A percentile compares a stretch with the other conserved stretches of the same genome.
These are phyloP conservation scores for Rhinogobio ventralis DNA, from an alignment of 2,797 vertebrate genomes.

Conservation along the genomic window DNA sequence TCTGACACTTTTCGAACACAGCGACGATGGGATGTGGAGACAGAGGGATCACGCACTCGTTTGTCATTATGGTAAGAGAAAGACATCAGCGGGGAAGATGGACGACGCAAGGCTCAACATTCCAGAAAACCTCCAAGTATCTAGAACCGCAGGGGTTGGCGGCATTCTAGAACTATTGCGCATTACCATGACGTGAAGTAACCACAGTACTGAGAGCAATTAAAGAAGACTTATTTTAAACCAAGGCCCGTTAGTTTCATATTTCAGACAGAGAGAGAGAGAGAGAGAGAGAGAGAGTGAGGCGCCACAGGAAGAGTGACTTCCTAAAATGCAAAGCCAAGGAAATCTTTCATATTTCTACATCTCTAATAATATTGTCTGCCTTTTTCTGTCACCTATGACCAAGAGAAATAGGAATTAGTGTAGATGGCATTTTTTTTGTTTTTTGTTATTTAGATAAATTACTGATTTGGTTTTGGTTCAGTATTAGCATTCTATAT, in stretches of 20 bases:
- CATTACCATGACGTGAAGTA: slow-evolving; percentile 8
- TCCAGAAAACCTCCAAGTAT: slow-evolving; percentile 49
- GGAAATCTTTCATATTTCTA: not conserved
- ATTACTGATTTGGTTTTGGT: not conserved
- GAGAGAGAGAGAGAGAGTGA: slow-evolving; percentile 25
- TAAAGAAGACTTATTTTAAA: slow-evolving; percentile 62
- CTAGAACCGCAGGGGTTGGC: slow-evolving; percentile 15
- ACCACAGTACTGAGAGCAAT: slow-evolving; percentile 50
- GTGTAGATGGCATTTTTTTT: not conserved
- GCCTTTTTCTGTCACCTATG: not conserved
- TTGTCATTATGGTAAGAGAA: slow-evolving; percentile 46
- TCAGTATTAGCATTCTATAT: not conserved
- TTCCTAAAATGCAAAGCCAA: slow-evolving; percentile 15
- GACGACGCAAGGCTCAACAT: slow-evolving; percentile 15
- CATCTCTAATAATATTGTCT: not conserved
- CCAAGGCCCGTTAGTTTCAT: slow-evolving; percentile 52
- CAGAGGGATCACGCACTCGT: slow-evolving; percentile 50
- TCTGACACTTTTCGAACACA: slow-evolving; percentile 53
- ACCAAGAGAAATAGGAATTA: not conserved
- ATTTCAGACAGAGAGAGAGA: slow-evolving; percentile 36
- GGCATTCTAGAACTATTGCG: slow-evolving; percentile 15
- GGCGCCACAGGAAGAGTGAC: slow-evolving; percentile 16
- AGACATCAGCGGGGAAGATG: slow-evolving; percentile 27
- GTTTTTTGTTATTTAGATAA: not conserved
- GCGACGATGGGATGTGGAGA: slow-evolving; percentile 50